Conservation (phyloP, 2,113 vertebrate genomes). For the Columba livia region DNA sequence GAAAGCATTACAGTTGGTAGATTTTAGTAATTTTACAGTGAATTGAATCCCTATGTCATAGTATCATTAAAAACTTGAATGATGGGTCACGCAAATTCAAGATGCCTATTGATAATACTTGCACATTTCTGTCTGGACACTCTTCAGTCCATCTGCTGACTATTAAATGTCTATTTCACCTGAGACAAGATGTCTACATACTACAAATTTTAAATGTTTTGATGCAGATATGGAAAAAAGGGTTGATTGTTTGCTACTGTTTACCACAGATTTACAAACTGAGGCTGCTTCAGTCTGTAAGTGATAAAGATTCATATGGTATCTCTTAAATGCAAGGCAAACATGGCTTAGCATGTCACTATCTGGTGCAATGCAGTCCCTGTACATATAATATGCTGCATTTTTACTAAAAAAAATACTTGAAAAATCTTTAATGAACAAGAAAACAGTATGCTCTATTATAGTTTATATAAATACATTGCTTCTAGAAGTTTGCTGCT, state of each 20-base stretch:
- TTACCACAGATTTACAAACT: slow-evolving; percentile 49
- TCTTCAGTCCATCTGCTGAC: slow-evolving; percentile 56
- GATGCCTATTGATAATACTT: slow-evolving; percentile 59
- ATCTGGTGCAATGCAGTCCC: slow-evolving; percentile 74
- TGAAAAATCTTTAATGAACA: slow-evolving; percentile 63
- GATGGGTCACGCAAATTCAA: slow-evolving; percentile 74
- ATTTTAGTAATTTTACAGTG: slow-evolving; percentile 90
- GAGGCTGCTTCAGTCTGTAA: slow-evolving; percentile 63
- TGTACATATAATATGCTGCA: slow-evolving; percentile 70
- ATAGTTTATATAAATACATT: slow-evolving; percentile 18
- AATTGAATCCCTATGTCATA: slow-evolving; percentile 78
- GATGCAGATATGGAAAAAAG: slow-evolving; percentile 56
- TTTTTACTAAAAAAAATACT: slow-evolving; percentile 72
- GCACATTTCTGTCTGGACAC: slow-evolving; percentile 62
- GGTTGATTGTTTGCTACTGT: slow-evolving; percentile 66
- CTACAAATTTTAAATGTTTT: slow-evolving; percentile 60
- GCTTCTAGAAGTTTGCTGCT: slow-evolving; percentile 46
- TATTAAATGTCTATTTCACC: slow-evolving; percentile 61
- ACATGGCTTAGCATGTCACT: slow-evolving; percentile 64
- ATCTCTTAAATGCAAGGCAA: slow-evolving; percentile 57
- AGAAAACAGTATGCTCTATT: slow-evolving; percentile 42
- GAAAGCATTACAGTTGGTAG: slow-evolving; percentile 88
- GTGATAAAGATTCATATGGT: slow-evolving; percentile 52
- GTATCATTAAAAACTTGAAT: slow-evolving; percentile 69
- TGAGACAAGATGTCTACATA: slow-evolving; percentile 37